Conservation (phyloP, 37 sponge, comb jelly and placozoan species). For the Beroe forskalii region DNA sequence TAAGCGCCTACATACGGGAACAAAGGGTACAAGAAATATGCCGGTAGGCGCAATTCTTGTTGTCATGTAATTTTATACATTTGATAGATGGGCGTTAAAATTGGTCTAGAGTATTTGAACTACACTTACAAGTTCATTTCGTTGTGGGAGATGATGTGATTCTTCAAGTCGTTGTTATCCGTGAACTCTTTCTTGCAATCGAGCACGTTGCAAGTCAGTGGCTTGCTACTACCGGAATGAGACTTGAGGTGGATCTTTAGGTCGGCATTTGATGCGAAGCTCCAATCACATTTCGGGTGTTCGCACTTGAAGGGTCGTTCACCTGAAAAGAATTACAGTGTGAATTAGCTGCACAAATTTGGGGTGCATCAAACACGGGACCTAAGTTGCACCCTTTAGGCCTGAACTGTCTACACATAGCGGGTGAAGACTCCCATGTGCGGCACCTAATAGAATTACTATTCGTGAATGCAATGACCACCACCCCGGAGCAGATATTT, state of each 20-base stretch:
- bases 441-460: constrained; percentile 58
- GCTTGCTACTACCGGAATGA: constrained; percentile 28
- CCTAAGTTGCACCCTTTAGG: too few species aligned
- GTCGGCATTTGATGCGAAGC: constrained; percentile 23
- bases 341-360: too few species aligned
- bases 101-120: too few species aligned
- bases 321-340: not conserved
- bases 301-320: constrained; percentile 63
- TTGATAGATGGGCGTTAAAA: too few species aligned
- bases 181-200: not conserved
- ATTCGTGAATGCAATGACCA: constrained; percentile 31
- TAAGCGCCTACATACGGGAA: too few species aligned
- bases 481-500: constrained; percentile 59
- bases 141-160: constrained; percentile 42
- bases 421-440: too few species aligned
- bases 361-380: too few species aligned
- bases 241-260: constrained; percentile 47
- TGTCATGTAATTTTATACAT: too few species aligned
- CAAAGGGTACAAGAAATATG: too few species aligned
- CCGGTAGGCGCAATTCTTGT: too few species aligned
- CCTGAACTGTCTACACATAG: too few species aligned
- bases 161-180: constrained; percentile 7
- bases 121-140: constrained; percentile 7
- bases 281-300: constrained; percentile 39
- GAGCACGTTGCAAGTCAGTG: constrained; percentile 34